These are phyloP conservation scores for Lepisosteus osseus DNA, from an alignment of 2,113 vertebrate genomes.

Conservation along the genomic window DNA sequence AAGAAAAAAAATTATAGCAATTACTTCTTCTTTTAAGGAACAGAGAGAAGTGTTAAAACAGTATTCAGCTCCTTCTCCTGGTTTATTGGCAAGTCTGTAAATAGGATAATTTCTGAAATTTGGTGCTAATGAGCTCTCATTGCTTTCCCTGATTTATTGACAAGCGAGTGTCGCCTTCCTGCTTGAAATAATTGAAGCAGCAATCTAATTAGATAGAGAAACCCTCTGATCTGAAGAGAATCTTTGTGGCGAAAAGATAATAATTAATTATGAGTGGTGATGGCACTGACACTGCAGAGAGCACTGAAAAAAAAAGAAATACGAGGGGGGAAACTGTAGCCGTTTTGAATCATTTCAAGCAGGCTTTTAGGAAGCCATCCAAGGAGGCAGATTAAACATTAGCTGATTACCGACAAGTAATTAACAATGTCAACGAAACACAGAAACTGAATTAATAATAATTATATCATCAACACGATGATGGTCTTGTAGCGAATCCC, in stretches of 20 bases:
- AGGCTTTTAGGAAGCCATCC: constrained; percentile 59
- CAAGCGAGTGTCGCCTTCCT: constrained; percentile 46
- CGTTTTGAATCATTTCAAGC: constrained; percentile 46
- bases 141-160: constrained; percentile 62
- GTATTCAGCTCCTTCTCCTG: constrained; percentile 33
- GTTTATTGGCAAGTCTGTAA: constrained; percentile 55
- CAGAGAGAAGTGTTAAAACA: constrained; percentile 31
- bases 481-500: constrained; percentile 75
- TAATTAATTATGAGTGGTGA: constrained; percentile 62
- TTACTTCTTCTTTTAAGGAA: constrained; percentile 29
- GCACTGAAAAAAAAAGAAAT: constrained; percentile 32
- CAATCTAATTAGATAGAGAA: constrained; percentile 60
- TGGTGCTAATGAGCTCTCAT: constrained; percentile 51
- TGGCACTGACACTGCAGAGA: constrained; percentile 45
- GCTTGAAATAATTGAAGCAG: constrained; percentile 59
- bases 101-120: constrained; percentile 62
- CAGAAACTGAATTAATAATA: constrained; percentile 81
- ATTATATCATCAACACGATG: constrained; percentile 77
- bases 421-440: constrained; percentile 79
- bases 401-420: constrained; percentile 85
- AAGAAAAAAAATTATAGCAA: constrained; percentile 18
- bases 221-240: constrained; percentile 49
- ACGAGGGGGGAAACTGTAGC: constrained; percentile 27
- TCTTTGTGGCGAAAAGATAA: constrained; percentile 49
- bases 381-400: constrained; percentile 76